A percentile compares a stretch with the other conserved stretches of the same genome.
These are phyloP conservation scores for Onthophagus sagittarius DNA, from an alignment of 2,888 invertebrate genomes.

Conservation along the genomic window DNA sequence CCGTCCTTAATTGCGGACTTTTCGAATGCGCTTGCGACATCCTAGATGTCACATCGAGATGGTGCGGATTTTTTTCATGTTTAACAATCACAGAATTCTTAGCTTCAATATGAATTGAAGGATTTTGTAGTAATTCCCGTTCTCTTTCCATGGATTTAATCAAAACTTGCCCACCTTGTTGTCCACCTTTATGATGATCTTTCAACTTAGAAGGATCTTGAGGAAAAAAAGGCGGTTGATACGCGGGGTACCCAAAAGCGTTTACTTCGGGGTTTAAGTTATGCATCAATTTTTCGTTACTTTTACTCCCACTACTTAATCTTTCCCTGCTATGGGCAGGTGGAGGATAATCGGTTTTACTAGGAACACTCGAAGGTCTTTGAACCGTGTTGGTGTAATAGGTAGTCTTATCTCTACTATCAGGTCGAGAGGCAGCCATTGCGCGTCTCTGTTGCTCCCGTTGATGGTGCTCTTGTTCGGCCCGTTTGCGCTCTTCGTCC, in stretches of 20 bases:
- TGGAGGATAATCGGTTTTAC: constrained; percentile 50
- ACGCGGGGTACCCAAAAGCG: constrained; percentile 63
- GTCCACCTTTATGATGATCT: constrained; percentile 48
- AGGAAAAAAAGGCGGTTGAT: constrained; percentile 50
- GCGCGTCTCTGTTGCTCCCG: constrained; percentile 44
- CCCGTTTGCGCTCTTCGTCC: constrained; percentile 45
- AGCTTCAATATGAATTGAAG: constrained; percentile 64
- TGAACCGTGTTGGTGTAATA: constrained; percentile 36
- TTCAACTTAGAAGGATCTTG: constrained; percentile 60
- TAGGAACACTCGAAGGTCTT: constrained; percentile 45
- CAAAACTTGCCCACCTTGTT: constrained; percentile 40
- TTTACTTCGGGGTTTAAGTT: constrained; percentile 59
- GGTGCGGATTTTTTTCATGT: constrained; percentile 63
- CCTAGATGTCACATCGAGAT: constrained; percentile 48
- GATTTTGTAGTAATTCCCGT: constrained; percentile 55
- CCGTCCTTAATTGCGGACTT: constrained; percentile 55
- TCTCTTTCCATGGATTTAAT: constrained; percentile 43
- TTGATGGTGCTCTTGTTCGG: constrained; percentile 45
- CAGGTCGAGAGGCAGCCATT: constrained; percentile 34
- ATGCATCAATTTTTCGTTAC: constrained; percentile 38
- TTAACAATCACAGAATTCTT: constrained; percentile 78
- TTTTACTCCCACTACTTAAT: constrained; percentile 38
- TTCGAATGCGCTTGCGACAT: constrained; percentile 55
- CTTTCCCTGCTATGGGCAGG: constrained; percentile 45
- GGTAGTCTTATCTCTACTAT: constrained; percentile 41